Evolutionary conservation across 2,797 vertebrate genomes (phyloP).

Genomic region (Lerista edwardsae): DNA sequence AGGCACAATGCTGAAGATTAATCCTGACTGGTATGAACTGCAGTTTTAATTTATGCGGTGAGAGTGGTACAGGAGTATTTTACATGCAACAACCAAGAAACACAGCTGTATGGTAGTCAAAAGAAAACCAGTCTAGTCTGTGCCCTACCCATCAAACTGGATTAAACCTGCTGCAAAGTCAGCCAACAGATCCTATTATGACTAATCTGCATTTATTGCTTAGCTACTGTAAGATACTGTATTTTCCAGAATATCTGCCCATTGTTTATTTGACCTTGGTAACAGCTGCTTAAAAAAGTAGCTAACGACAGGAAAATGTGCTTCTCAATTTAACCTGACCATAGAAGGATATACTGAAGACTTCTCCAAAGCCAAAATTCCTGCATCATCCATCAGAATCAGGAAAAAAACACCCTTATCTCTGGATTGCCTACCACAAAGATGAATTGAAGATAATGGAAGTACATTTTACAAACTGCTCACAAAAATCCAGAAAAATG

Average conservation of each 20-base stretch:
- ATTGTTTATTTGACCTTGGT: slow-evolving; percentile 24
- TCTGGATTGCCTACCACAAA: background rate
- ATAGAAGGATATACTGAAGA: rapidly evolving
- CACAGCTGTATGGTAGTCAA: background rate
- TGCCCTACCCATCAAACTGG: background rate
- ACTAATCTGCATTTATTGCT: slow-evolving; percentile 53
- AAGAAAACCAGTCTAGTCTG: slow-evolving; percentile 45
- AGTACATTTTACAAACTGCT: background rate
- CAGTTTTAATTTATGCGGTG: too few species aligned
- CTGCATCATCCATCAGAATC: background rate
- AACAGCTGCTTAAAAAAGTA: slow-evolving; percentile 26
- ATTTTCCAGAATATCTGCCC: slow-evolving; percentile 43
- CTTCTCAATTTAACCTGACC: slow-evolving; percentile 18
- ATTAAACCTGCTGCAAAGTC: slow-evolving; percentile 49
- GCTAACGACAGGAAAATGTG: slow-evolving; percentile 37
- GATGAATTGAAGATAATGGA: background rate
- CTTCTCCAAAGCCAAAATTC: background rate
- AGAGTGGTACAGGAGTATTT: too few species aligned
- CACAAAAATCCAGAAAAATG: background rate
- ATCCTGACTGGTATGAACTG: too few species aligned
- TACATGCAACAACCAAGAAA: slow-evolving; percentile 22
- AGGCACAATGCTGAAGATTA: too few species aligned
- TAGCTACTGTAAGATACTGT: slow-evolving; percentile 20
- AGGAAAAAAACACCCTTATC: background rate
- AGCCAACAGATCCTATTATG: slow-evolving; percentile 56